phyloP scores from a whole-genome alignment of 2,888 invertebrate species.

The Chrysodeixis includens region DNA sequence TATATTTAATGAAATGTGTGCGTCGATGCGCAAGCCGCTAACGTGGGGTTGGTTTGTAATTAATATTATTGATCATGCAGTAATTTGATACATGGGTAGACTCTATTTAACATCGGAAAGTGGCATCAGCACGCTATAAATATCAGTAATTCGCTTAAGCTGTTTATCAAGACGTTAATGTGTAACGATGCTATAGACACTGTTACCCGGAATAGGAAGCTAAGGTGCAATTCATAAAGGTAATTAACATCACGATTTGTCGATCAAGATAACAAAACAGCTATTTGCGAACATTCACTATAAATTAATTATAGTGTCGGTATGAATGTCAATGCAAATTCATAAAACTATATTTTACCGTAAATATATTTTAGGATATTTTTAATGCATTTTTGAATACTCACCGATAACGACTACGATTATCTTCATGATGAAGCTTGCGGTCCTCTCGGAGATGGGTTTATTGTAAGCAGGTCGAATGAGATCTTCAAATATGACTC shows the following conservation, averaged over 20 bases:
- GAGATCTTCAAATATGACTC: constrained; percentile 93
- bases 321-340: not conserved
- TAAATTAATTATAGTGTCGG: not conserved
- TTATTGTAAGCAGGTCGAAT: constrained; percentile 91
- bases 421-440: constrained; percentile 92
- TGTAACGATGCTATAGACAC: constrained; percentile 30
- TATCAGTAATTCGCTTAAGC: constrained; percentile 24
- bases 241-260: constrained; percentile 52
- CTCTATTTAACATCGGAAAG: not conserved
- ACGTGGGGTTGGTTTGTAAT: not conserved
- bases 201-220: constrained; percentile 47
- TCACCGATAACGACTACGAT: constrained; percentile 90
- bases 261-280: constrained; percentile 45
- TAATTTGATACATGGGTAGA: not conserved
- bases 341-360: not conserved
- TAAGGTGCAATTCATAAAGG: constrained; percentile 32
- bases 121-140: not conserved
- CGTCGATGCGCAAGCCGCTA: not conserved
- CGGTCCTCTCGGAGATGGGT: constrained; percentile 90
- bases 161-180: constrained; percentile 39
- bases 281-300: not conserved
- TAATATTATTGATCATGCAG: not conserved
- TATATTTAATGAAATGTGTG: not conserved
- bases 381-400: constrained; percentile 35
- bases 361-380: not conserved